Percentiles rank a stretch among this genome's conserved stretches.
Evolutionary conservation across 2,113 vertebrate species (phyloP).

Genomic region (Oceanodroma tethys): DNA sequence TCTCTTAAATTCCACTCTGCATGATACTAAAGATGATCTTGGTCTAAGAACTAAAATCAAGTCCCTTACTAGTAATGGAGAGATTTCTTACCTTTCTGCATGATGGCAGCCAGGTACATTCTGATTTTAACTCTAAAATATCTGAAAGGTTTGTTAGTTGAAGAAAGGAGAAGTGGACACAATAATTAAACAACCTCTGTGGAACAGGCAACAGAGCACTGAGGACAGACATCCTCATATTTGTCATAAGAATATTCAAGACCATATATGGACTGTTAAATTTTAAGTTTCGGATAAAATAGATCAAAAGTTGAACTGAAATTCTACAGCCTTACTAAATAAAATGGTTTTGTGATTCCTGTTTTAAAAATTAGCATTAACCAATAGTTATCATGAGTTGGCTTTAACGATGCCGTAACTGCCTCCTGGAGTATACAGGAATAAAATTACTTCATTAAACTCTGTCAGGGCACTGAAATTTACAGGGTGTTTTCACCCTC

Average conservation of each 20-base stretch:
- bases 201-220: not conserved
- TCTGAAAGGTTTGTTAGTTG: not conserved
- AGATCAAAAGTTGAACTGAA: not conserved
- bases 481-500: not conserved
- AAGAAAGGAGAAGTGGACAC: not conserved
- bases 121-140: not conserved
- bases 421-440: not conserved
- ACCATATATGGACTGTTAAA: not conserved
- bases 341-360: not conserved
- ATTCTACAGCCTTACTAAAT: not conserved
- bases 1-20: not conserved
- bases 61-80: not conserved
- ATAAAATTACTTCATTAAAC: not conserved
- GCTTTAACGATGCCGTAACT: fast-evolving
- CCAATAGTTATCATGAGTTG: not conserved
- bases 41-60: not conserved
- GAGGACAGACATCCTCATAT: not conserved
- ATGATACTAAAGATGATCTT: not conserved
- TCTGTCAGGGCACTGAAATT: not conserved
- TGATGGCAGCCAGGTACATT: not conserved
- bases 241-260: not conserved
- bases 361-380: not conserved
- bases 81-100: not conserved
- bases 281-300: not conserved
- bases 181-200: not conserved